Percentiles rank a stretch among this genome's conserved stretches.
These are phyloP conservation scores for Leptosomus discolor DNA, from an alignment of 2,113 vertebrate species.

Conservation along the genomic window DNA sequence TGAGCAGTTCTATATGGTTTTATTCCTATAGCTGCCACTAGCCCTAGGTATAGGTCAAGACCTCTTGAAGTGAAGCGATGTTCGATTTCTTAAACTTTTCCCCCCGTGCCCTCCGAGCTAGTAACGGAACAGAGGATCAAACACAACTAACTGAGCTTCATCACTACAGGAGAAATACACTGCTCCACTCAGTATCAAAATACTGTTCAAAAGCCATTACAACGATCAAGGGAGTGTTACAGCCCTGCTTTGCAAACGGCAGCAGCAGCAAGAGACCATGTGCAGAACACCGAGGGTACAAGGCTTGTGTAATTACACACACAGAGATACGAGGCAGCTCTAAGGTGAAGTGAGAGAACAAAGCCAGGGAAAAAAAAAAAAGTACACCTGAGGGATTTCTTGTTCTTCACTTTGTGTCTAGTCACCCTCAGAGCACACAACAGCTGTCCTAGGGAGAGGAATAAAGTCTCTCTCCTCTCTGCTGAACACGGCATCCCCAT, in stretches of 20 bases:
- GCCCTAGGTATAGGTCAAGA: neutral
- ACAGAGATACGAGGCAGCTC: neutral
- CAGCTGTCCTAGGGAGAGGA: neutral
- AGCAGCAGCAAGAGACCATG: neutral
- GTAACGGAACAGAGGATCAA: neutral
- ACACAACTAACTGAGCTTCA: neutral
- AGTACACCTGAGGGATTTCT: neutral
- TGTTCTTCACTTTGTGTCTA: neutral
- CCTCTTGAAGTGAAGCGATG: neutral
- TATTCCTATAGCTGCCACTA: neutral
- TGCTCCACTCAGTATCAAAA: neutral
- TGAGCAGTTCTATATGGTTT: neutral
- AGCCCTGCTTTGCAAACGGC: neutral
- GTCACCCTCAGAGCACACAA: conserved; percentile 2
- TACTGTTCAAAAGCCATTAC: neutral
- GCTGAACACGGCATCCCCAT: neutral
- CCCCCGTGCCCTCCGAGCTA: neutral
- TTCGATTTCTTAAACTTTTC: neutral
- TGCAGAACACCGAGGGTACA: neutral
- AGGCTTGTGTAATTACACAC: neutral
- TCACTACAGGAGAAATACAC: neutral
- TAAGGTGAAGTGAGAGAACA: neutral
- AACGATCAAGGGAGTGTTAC: neutral
- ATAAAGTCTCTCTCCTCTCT: neutral
- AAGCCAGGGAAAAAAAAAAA: neutral